phyloP scores from a whole-genome alignment of 2,113 vertebrate species.

The Siphamia tubifer region DNA sequence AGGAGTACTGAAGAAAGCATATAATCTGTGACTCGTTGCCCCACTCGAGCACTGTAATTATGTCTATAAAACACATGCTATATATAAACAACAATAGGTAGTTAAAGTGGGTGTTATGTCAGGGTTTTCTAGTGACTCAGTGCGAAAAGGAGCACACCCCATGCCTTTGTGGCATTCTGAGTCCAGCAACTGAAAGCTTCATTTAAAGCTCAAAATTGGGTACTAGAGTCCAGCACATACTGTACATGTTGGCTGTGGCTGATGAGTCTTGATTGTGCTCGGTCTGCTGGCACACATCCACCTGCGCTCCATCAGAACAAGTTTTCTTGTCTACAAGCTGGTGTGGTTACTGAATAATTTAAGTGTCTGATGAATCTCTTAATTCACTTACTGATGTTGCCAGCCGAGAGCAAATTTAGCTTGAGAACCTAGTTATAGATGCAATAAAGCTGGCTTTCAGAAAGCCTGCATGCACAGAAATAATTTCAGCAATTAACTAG shows the following conservation, averaged over 20 bases:
- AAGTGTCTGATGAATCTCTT: not conserved
- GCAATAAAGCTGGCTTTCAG: not conserved
- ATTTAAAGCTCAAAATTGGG: constrained; percentile 1
- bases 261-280: not conserved
- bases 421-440: not conserved
- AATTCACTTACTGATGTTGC: not conserved
- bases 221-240: not conserved
- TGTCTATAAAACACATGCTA: constrained; percentile 67
- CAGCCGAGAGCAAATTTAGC: constrained; percentile 9
- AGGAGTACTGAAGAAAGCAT: constrained; percentile 32
- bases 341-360: constrained; percentile 40
- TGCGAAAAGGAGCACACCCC: constrained; percentile 33
- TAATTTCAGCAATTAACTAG: not conserved
- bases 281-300: not conserved
- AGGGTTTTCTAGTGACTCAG: constrained; percentile 60
- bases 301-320: not conserved
- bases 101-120: constrained; percentile 63
- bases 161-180: not conserved
- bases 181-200: constrained; percentile 23
- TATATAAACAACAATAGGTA: constrained; percentile 73
- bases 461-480: not conserved
- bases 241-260: not conserved
- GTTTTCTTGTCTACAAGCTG: constrained; percentile 24
- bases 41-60: constrained; percentile 56
- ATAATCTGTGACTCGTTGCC: constrained; percentile 52